Evolutionary conservation across 2,113 vertebrate genomes (phyloP).

Genomic region (Syngnathus typhle): DNA sequence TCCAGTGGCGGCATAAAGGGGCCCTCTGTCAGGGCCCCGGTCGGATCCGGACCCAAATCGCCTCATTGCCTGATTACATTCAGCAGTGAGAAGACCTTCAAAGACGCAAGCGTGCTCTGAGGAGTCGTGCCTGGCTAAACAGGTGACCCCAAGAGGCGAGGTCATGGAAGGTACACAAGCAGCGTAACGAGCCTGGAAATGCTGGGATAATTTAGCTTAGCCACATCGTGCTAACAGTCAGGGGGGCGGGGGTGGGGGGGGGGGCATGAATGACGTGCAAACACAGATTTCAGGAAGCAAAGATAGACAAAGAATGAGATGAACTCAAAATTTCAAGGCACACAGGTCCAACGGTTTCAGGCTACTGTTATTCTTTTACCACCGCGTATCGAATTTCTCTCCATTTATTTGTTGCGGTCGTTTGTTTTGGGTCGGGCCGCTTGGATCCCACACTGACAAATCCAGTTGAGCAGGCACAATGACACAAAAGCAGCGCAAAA

Average conservation of each 20-base stretch:
- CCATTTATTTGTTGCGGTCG: not conserved
- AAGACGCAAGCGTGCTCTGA: not conserved
- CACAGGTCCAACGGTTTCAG: not conserved
- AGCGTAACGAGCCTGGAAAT: conserved; percentile 2
- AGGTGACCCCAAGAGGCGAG: not conserved
- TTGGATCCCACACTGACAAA: not conserved
- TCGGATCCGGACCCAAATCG: conserved; percentile 54
- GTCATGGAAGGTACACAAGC: not conserved
- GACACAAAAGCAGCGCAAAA: not conserved
- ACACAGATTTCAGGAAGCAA: too few relatives aligned
- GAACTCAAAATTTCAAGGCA: too few relatives aligned
- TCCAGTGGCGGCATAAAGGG: conserved; percentile 54
- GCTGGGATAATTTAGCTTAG: not conserved
- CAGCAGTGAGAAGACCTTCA: conserved; percentile 24
- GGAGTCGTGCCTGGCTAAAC: not conserved
- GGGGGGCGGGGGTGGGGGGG: not conserved
- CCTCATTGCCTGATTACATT: conserved; percentile 64
- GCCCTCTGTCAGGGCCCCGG: conserved; percentile 56
- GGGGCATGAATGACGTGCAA: too few relatives aligned
- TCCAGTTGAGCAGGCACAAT: not conserved
- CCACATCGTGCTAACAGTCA: not conserved
- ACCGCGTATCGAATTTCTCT: not conserved
- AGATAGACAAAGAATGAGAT: too few relatives aligned
- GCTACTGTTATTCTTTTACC: not conserved
- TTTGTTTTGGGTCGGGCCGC: not conserved